phyloP scores from a whole-genome alignment of 23 tunicate species.

The Botrylloides violaceus region DNA sequence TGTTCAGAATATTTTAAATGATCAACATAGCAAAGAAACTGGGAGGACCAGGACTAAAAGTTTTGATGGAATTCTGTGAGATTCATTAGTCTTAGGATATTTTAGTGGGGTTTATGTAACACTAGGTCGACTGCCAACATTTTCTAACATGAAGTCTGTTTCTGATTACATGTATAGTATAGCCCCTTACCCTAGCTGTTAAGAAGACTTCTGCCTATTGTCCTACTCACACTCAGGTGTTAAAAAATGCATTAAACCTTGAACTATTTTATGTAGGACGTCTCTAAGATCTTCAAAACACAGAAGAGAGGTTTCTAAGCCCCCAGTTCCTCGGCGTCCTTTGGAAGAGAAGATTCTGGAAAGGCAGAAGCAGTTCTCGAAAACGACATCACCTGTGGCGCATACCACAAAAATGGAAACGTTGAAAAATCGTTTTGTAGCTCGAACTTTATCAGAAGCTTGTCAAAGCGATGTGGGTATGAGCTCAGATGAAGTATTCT shows the following conservation, averaged over 20 bases:
- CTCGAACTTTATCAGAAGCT: constrained; percentile 17
- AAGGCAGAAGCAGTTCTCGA: neutral
- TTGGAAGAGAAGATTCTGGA: neutral
- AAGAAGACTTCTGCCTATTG: too few species aligned
- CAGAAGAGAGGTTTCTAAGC: neutral
- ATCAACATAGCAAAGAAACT: neutral
- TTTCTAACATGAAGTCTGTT: too few species aligned
- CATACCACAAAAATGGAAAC: constrained; percentile 2
- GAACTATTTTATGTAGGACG: too few species aligned
- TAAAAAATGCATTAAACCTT: too few species aligned
- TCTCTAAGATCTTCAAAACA: neutral
- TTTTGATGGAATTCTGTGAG: constrained; percentile 1
- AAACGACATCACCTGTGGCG: neutral
- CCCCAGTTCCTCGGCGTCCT: constrained; percentile 7
- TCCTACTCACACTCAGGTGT: too few species aligned
- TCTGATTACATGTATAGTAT: too few species aligned
- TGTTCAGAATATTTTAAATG: constrained; percentile 9
- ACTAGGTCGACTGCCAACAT: too few species aligned
- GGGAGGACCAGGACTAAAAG: constrained; percentile 2
- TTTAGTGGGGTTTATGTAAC: too few species aligned
- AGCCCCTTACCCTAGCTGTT: too few species aligned
- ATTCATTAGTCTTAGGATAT: too few species aligned
- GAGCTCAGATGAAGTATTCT: constrained; percentile 57
- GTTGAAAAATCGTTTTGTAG: constrained; percentile 1
- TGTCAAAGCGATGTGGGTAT: constrained; percentile 13